These are phyloP conservation scores for Gobionotothen gibberifrons DNA, from an alignment of 2,797 vertebrate genomes.

Conservation along the genomic window DNA sequence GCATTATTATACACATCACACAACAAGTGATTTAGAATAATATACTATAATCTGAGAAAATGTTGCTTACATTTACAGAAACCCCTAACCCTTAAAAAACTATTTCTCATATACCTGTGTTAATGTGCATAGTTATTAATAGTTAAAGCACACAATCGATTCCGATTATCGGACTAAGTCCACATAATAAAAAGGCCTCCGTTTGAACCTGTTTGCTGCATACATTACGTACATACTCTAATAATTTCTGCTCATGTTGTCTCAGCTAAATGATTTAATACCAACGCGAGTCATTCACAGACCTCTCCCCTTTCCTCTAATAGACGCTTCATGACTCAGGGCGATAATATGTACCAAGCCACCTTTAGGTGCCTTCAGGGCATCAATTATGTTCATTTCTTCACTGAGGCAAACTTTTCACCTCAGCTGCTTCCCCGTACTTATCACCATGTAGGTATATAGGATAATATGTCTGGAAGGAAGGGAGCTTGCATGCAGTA, in stretches of 20 bases:
- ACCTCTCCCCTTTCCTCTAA: conserved; percentile 21
- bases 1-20: too few species aligned
- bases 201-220: conserved; percentile 20
- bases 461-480: conserved; percentile 18
- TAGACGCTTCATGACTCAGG: conserved; percentile 45
- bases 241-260: conserved; percentile 28
- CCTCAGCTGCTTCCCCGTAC: conserved; percentile 47
- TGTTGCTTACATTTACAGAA: too few species aligned
- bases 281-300: conserved; percentile 23
- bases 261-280: conserved; percentile 55
- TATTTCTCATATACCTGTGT: too few species aligned
- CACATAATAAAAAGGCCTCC: conserved; percentile 7
- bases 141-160: conserved; percentile 2
- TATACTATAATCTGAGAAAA: too few species aligned
- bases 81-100: too few species aligned
- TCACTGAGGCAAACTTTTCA: conserved; percentile 67
- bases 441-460: conserved; percentile 8
- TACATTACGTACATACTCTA: conserved; percentile 5
- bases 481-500: not conserved
- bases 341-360: conserved; percentile 48
- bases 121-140: too few species aligned
- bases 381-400: conserved; percentile 63
- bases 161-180: not conserved
- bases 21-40: too few species aligned
- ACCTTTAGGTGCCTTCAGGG: conserved; percentile 45